Percentiles rank a stretch among this genome's conserved stretches.
Conservation (phyloP, 2,888 invertebrate genomes). For the Antheraea assamensis region DNA sequence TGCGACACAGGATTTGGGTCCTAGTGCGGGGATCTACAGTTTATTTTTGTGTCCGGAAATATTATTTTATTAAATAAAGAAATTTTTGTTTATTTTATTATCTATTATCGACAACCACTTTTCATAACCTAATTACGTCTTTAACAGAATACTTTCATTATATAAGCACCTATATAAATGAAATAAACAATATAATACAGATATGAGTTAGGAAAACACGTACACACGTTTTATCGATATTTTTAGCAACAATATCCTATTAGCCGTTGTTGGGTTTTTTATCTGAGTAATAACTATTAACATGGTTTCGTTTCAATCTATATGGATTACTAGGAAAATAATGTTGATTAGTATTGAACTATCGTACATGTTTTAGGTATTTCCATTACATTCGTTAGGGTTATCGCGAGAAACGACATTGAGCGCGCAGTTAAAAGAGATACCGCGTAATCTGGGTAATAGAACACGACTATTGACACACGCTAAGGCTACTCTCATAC, state of each 20-base stretch:
- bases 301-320: not conserved
- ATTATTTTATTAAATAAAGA: too few relatives aligned
- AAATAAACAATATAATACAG: not conserved
- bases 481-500: too few relatives aligned
- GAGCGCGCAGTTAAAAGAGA: not conserved
- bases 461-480: too few relatives aligned
- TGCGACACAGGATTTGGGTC: too few relatives aligned
- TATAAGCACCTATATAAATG: too few relatives aligned
- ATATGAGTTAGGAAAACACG: not conserved
- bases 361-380: not conserved
- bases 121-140: too few relatives aligned
- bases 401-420: not conserved
- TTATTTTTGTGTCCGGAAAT: too few relatives aligned
- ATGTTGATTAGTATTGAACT: not conserved
- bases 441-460: not conserved
- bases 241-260: not conserved
- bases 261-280: not conserved
- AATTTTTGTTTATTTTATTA: too few relatives aligned
- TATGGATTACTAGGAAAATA: not conserved
- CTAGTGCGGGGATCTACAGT: too few relatives aligned
- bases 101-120: too few relatives aligned
- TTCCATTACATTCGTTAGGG: not conserved
- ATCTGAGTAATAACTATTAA: not conserved
- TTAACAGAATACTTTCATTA: too few relatives aligned
- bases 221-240: not conserved